Percentiles rank a stretch among this genome's conserved stretches.
Evolutionary conservation across 2,888 invertebrate species (phyloP).

Genomic region (Diarsia mendica): DNA sequence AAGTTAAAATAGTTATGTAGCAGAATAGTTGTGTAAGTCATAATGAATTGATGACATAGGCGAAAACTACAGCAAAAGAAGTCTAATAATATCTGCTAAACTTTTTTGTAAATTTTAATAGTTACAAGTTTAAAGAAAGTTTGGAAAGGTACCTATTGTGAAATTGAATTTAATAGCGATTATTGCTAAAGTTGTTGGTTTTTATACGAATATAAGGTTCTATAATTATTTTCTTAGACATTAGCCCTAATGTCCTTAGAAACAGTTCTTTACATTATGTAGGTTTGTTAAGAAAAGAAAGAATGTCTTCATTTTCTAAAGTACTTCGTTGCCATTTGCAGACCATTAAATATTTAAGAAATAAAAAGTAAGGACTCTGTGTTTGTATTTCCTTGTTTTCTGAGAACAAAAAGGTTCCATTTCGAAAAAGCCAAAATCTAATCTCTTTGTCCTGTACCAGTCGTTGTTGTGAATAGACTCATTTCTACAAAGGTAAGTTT

Average conservation of each 20-base stretch:
- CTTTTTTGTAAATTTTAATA: neutral
- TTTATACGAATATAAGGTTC: neutral
- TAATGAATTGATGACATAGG: neutral
- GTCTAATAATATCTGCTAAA: neutral
- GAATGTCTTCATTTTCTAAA: constrained; percentile 43
- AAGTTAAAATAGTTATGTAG: too few relatives aligned
- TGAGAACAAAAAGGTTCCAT: constrained; percentile 34
- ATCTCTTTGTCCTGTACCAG: constrained; percentile 31
- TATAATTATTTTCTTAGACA: neutral
- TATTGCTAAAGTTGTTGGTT: neutral
- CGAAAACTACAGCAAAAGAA: neutral
- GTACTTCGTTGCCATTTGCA: constrained; percentile 39
- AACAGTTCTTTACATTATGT: constrained; percentile 24
- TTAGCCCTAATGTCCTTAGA: neutral
- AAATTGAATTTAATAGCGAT: neutral
- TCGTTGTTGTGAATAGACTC: constrained; percentile 16
- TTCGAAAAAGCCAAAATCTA: constrained; percentile 32
- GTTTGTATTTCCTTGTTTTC: constrained; percentile 42
- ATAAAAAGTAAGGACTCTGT: constrained; percentile 53
- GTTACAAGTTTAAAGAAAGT: neutral
- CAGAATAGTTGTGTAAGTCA: too few relatives aligned
- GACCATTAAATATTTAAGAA: constrained; percentile 53
- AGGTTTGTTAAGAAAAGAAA: constrained; percentile 19
- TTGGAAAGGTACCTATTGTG: neutral
- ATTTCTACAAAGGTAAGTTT: constrained; percentile 14